Conservation (phyloP, 2,888 invertebrate genomes). For the Coelopa pilipes region DNA sequence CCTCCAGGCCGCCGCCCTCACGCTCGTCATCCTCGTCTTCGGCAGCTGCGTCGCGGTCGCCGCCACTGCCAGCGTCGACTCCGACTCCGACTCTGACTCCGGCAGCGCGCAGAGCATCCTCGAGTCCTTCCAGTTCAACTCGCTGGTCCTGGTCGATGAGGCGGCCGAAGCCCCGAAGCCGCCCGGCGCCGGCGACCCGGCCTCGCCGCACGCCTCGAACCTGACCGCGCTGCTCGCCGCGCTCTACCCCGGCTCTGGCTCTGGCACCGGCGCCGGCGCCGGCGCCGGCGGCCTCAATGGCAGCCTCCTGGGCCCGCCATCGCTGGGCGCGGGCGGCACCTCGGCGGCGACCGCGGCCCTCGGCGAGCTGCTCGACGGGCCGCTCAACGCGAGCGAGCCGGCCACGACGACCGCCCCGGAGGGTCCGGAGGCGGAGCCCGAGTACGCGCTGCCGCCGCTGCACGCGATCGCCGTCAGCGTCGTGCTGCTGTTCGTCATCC, state of each 20-base stretch:
- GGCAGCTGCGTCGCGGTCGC: constrained; percentile 55
- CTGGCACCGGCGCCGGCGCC: constrained; percentile 16
- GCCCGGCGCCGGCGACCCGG: not conserved
- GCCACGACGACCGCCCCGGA: no score
- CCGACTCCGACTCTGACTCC: not conserved
- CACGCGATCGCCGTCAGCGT: constrained; percentile 77
- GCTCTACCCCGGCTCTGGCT: constrained; percentile 31
- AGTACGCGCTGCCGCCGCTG: constrained; percentile 59
- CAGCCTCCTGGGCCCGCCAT: constrained; percentile 29
- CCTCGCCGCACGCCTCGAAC: constrained; percentile 20
- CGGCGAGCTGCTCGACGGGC: not conserved
- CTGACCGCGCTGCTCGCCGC: constrained; percentile 21
- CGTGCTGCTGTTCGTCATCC: constrained; percentile 78
- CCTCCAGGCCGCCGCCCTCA: constrained; percentile 47
- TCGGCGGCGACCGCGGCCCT: constrained; percentile 24
- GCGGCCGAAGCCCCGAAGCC: not conserved
- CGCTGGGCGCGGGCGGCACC: constrained; percentile 14
- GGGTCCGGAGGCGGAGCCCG: constrained; percentile 35
- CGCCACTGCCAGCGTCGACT: constrained; percentile 22
- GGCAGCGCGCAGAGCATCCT: not conserved
- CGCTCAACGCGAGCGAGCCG: constrained; percentile 30
- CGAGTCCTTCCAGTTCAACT: constrained; percentile 11
- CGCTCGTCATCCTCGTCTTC: constrained; percentile 50
- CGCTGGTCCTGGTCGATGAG: constrained; percentile 3
- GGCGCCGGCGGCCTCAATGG: constrained; percentile 17